Conservation (phyloP, 2,113 vertebrate genomes). For the Cinclus cinclus region DNA sequence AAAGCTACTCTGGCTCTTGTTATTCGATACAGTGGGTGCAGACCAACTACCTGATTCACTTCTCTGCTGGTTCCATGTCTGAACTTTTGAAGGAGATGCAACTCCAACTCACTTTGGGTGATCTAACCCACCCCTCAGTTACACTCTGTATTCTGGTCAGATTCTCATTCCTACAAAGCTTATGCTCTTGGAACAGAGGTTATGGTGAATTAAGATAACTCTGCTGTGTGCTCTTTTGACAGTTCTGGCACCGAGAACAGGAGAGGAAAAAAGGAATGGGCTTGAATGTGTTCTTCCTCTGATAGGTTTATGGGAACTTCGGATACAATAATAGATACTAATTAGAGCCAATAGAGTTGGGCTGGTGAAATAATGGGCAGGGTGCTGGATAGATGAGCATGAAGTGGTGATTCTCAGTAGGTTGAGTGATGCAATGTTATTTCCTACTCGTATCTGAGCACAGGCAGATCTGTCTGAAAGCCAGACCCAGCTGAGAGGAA, state of each 20-base stretch:
- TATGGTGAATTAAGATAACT: not conserved
- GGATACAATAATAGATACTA: not conserved
- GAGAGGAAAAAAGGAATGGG: not conserved
- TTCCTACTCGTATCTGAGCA: accelerated
- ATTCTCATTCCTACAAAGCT: accelerated
- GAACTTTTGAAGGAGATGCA: not conserved
- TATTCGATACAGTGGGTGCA: not conserved
- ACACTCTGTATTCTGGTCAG: not conserved
- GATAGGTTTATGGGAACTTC: not conserved
- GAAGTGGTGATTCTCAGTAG: not conserved
- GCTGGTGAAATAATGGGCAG: not conserved
- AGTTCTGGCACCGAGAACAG: not conserved
- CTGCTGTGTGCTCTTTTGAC: not conserved
- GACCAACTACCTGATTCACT: not conserved
- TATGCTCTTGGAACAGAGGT: not conserved
- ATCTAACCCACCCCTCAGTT: not conserved
- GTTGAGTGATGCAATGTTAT: not conserved
- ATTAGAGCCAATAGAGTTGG: not conserved
- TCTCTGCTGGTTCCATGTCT: not conserved
- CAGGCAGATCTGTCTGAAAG: not conserved
- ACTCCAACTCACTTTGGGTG: not conserved
- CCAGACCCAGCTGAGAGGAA: not conserved
- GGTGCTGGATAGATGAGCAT: not conserved
- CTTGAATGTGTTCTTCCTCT: not conserved
- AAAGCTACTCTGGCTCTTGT: not conserved